Conservation (phyloP, 1,140 invertebrate genomes). For the Dreissena polymorpha region DNA sequence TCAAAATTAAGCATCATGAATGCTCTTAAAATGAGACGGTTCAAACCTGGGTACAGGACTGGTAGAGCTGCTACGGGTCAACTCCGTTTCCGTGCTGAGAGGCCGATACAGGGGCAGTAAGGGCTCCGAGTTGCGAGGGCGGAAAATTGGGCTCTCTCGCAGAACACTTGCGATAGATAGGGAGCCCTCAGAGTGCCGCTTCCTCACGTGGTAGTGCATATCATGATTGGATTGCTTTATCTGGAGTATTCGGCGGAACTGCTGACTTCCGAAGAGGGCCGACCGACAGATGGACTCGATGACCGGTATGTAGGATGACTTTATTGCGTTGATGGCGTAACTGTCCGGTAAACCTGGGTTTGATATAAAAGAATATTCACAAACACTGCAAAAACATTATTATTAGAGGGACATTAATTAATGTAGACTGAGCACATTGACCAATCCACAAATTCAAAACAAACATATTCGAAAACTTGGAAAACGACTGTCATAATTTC, state of each 20-base stretch:
- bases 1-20: no score
- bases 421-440: no score
- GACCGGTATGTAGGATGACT: conserved; percentile 69
- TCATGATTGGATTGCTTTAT: conserved; percentile 50
- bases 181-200: conserved; percentile 44
- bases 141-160: conserved; percentile 41
- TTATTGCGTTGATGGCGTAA: conserved; percentile 74
- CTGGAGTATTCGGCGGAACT: conserved; percentile 20
- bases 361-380: no score
- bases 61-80: conserved; percentile 38
- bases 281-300: conserved; percentile 71
- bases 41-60: conserved; percentile 44
- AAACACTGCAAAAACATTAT: no score
- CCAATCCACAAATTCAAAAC: no score
- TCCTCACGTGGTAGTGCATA: conserved; percentile 21
- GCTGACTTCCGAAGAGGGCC: conserved; percentile 54
- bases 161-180: conserved; percentile 30
- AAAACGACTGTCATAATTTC: no score
- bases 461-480: no score
- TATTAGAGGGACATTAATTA: no score
- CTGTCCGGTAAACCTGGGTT: conserved; percentile 68
- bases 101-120: conserved; percentile 20
- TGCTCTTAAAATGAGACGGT: background rate
- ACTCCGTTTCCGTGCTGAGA: conserved; percentile 16
- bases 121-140: conserved; percentile 34